Conservation (phyloP, 1,140 invertebrate species). For the Dysdera silvatica region DNA sequence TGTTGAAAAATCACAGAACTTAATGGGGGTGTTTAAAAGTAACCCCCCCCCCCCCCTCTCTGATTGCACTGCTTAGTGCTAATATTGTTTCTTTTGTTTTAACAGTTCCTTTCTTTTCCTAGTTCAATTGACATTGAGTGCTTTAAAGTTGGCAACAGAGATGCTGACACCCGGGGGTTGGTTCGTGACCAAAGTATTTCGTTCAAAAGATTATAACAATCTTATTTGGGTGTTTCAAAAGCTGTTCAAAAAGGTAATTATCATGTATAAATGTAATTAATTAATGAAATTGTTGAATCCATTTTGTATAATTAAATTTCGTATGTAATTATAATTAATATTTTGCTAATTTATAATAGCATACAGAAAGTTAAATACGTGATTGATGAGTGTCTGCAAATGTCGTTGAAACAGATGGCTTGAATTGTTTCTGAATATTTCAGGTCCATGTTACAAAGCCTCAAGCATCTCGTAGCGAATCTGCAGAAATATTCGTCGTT, state of each 20-base stretch:
- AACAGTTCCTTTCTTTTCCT: constrained; percentile 26
- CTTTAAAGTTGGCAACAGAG: constrained; percentile 84
- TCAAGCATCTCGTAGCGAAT: constrained; percentile 93
- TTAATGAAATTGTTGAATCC: too few relatives aligned
- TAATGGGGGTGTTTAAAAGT: too few relatives aligned
- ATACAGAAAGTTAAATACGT: too few relatives aligned
- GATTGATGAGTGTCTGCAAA: too few relatives aligned
- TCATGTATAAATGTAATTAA: too few relatives aligned
- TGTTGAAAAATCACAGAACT: too few relatives aligned
- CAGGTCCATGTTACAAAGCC: constrained; percentile 93
- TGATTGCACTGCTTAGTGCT: too few relatives aligned
- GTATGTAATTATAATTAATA: too few relatives aligned
- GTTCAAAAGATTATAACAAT: constrained; percentile 95
- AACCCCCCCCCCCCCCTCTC: too few relatives aligned
- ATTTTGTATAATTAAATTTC: too few relatives aligned
- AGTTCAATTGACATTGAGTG: constrained; percentile 75
- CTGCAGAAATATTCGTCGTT: constrained; percentile 98
- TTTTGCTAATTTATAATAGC: too few relatives aligned
- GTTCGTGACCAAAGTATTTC: constrained; percentile 98
- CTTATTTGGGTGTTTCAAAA: constrained; percentile 94
- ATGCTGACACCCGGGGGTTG: constrained; percentile 85
- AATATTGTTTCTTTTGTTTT: constrained; percentile 22
- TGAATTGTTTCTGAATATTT: background rate
- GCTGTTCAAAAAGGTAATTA: constrained; percentile 63
- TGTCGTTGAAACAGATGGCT: too few relatives aligned